Conservation (phyloP, 2,888 invertebrate genomes). For the Yponomeuta malinellus region DNA sequence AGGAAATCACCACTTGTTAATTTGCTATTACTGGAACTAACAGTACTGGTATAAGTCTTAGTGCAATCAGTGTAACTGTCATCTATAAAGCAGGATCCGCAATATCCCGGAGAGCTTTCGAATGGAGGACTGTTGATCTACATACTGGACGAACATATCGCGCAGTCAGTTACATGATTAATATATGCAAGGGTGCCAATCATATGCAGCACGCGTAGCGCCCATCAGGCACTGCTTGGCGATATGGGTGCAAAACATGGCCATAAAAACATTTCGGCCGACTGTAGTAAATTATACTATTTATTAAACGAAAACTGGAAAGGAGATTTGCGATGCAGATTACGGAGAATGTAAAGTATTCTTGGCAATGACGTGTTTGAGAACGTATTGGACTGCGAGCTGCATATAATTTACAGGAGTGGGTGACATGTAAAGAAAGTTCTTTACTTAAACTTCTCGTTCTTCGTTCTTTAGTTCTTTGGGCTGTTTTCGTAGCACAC, state of each 20-base stretch:
- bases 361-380: neutral
- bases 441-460: neutral
- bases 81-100: constrained; percentile 50
- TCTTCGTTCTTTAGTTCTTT: neutral
- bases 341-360: constrained; percentile 34
- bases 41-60: constrained; percentile 32
- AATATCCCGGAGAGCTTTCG: constrained; percentile 34
- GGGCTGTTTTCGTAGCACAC: neutral
- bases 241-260: constrained; percentile 33
- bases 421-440: constrained; percentile 8
- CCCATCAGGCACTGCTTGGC: constrained; percentile 20
- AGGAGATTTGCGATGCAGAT: constrained; percentile 56
- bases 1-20: constrained; percentile 6
- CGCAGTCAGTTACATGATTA: constrained; percentile 37
- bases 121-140: constrained; percentile 41
- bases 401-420: constrained; percentile 1
- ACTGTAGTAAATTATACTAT: constrained; percentile 27
- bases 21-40: constrained; percentile 20
- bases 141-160: constrained; percentile 31
- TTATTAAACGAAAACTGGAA: constrained; percentile 18
- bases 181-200: constrained; percentile 63
- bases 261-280: constrained; percentile 41
- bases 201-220: constrained; percentile 54
- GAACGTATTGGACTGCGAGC: neutral
- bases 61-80: constrained; percentile 50